A percentile compares a stretch with the other conserved stretches of the same genome.
These are phyloP conservation scores for Ruditapes philippinarum DNA, from an alignment of 1,140 invertebrate species.

Conservation along the genomic window DNA sequence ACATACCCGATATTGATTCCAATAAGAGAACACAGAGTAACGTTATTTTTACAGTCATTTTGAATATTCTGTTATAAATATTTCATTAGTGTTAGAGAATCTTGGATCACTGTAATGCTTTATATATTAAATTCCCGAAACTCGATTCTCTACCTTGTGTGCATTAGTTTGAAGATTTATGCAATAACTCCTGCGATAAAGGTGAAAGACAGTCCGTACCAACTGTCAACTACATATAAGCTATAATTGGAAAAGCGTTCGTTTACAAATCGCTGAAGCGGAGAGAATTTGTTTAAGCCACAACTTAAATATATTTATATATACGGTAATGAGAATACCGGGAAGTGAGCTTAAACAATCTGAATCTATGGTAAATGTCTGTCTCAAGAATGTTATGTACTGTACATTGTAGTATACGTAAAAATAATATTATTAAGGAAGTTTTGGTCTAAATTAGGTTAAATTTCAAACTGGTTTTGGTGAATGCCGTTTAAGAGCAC, in stretches of 20 bases:
- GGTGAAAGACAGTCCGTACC: background rate
- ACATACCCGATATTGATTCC: background rate
- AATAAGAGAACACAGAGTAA: background rate
- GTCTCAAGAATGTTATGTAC: no score
- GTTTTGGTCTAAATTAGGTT: no score
- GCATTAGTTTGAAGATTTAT: background rate
- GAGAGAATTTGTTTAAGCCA: background rate
- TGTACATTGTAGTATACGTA: no score
- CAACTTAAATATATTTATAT: background rate
- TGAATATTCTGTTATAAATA: background rate
- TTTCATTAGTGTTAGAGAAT: background rate
- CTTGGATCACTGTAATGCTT: no score
- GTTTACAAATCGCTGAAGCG: constrained; percentile 18
- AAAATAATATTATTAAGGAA: no score
- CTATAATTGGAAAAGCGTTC: background rate
- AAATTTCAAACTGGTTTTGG: no score
- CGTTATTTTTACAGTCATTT: background rate
- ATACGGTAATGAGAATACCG: background rate
- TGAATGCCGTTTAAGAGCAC: no score
- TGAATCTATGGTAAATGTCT: no score
- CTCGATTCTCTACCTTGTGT: background rate
- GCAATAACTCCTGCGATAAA: background rate
- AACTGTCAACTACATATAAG: background rate
- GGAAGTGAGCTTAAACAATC: background rate
- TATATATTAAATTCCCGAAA: background rate